Evolutionary conservation across 2,888 invertebrate species (phyloP).

Genomic region (Copidosoma aretas): DNA sequence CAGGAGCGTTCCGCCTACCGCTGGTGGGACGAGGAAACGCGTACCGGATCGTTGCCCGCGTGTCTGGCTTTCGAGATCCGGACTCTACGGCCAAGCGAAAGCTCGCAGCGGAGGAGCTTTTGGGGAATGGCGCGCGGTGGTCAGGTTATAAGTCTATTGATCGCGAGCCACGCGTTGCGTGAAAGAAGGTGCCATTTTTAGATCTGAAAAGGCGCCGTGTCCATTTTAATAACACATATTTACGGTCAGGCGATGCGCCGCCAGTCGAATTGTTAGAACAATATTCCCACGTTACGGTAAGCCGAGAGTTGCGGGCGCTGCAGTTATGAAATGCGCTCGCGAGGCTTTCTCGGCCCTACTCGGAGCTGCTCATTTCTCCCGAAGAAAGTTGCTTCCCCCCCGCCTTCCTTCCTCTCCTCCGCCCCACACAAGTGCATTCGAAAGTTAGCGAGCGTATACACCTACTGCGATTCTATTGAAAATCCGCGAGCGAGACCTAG

Average conservation of each 20-base stretch:
- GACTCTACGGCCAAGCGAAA: too few relatives aligned
- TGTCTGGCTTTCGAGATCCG: too few relatives aligned
- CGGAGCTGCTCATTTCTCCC: slow-evolving; percentile 41
- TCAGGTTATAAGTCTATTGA: too few relatives aligned
- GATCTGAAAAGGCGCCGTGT: too few relatives aligned
- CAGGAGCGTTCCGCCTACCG: neutral
- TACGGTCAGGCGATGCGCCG: neutral
- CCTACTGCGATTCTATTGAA: slow-evolving; percentile 49
- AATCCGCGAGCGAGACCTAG: slow-evolving; percentile 40
- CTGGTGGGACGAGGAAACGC: slow-evolving; percentile 15
- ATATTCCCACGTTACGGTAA: slow-evolving; percentile 55
- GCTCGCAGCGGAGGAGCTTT: too few relatives aligned
- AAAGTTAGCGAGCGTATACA: slow-evolving; percentile 49
- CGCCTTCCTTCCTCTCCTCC: slow-evolving; percentile 21
- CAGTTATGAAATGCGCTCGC: slow-evolving; percentile 61
- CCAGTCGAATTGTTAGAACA: neutral
- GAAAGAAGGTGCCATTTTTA: too few relatives aligned
- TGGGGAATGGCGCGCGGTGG: too few relatives aligned
- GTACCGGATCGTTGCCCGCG: too few relatives aligned
- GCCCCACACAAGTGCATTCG: slow-evolving; percentile 55
- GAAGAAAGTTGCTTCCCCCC: slow-evolving; percentile 57
- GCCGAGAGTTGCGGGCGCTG: slow-evolving; percentile 53
- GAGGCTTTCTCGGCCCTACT: slow-evolving; percentile 50
- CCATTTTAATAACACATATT: too few relatives aligned
- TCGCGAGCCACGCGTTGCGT: too few relatives aligned